Evolutionary conservation across 1,140 invertebrate genomes (phyloP).

Genomic region (Varroa destructor): DNA sequence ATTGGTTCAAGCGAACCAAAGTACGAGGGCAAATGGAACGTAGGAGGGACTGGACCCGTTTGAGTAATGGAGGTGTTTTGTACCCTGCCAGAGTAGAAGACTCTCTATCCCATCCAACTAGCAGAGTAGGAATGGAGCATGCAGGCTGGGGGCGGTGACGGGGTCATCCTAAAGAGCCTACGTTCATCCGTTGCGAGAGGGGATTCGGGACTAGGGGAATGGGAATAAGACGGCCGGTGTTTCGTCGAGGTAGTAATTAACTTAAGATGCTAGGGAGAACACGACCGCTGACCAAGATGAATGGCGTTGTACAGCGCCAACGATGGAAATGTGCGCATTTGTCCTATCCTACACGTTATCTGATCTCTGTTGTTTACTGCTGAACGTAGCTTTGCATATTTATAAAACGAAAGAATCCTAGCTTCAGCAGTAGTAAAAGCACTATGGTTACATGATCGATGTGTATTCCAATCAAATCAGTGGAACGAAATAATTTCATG

Average conservation of each 20-base stretch:
- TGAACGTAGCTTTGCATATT: too few relatives aligned
- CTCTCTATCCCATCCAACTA: background rate
- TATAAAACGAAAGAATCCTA: too few relatives aligned
- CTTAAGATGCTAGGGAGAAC: background rate
- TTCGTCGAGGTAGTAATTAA: slow-evolving; percentile 24
- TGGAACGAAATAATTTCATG: slow-evolving; percentile 1
- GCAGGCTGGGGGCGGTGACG: background rate
- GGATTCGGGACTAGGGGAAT: too few relatives aligned
- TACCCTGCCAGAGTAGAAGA: background rate
- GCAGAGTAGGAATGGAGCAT: background rate
- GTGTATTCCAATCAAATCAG: background rate
- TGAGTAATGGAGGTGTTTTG: slow-evolving; percentile 9
- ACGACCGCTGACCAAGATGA: slow-evolving; percentile 19
- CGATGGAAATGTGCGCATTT: too few relatives aligned
- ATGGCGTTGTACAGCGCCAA: background rate
- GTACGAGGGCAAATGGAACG: background rate
- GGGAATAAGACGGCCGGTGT: too few relatives aligned
- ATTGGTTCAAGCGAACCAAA: too few relatives aligned
- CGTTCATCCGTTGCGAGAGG: background rate
- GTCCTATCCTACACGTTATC: too few relatives aligned
- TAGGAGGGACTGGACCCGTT: slow-evolving; percentile 1
- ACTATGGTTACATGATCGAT: too few relatives aligned
- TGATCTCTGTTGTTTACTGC: too few relatives aligned
- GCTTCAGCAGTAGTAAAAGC: too few relatives aligned
- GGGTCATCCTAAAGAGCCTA: background rate